Conservation (phyloP, 2,113 vertebrate species). For the Chloroceryle aenea region DNA sequence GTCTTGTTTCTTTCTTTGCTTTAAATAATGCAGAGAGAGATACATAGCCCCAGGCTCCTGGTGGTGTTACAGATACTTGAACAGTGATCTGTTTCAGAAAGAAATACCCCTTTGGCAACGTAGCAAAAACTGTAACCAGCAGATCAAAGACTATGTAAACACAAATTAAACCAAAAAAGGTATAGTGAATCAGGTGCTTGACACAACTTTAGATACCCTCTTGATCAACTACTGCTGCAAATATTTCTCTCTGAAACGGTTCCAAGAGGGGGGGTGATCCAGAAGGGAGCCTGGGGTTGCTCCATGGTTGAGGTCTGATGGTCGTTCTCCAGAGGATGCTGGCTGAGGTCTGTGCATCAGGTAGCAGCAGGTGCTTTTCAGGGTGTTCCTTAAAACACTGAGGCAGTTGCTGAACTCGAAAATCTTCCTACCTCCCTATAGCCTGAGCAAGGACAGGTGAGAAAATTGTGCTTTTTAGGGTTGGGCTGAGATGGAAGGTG, state of each 20-base stretch:
- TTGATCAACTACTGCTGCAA: slow-evolving; percentile 24
- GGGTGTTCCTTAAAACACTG: not conserved
- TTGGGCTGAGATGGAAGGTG: not conserved
- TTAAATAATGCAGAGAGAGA: not conserved
- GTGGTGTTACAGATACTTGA: not conserved
- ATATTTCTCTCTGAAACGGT: not conserved
- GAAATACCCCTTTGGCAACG: slow-evolving; percentile 21
- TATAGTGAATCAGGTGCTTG: not conserved
- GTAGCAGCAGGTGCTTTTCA: not conserved
- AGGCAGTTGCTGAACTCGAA: not conserved
- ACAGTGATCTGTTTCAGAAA: not conserved
- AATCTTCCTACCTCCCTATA: not conserved
- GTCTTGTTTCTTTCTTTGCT: not conserved
- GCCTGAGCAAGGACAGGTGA: not conserved
- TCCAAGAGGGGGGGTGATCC: not conserved
- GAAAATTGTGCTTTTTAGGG: not conserved
- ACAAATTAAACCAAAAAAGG: not conserved
- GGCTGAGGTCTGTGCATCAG: accelerated
- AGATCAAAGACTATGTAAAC: not conserved
- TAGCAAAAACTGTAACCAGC: not conserved
- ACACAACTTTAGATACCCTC: slow-evolving; percentile 38
- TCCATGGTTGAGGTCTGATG: not conserved
- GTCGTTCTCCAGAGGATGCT: accelerated
- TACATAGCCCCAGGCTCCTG: not conserved
- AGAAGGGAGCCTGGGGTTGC: not conserved